Conservation (phyloP, 2,113 vertebrate species). For the Natator depressus region DNA sequence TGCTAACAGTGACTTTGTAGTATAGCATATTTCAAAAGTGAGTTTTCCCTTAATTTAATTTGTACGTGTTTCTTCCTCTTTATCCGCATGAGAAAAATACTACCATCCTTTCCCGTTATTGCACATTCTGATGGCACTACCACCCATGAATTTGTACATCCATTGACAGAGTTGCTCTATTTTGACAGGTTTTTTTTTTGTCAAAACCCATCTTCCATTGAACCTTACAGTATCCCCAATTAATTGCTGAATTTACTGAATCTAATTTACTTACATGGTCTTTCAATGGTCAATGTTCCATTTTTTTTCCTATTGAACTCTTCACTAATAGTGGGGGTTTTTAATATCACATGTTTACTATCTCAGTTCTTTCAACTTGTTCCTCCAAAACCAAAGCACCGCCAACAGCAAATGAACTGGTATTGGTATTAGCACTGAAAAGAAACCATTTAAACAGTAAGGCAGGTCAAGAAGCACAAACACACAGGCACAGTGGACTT, state of each 20-base stretch:
- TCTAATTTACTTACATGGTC: background rate
- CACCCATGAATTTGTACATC: background rate
- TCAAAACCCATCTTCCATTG: background rate
- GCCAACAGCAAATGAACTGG: background rate
- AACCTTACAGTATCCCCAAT: background rate
- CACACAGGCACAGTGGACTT: background rate
- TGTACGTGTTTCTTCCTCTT: background rate
- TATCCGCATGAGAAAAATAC: background rate
- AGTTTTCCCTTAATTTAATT: background rate
- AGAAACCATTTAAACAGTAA: background rate
- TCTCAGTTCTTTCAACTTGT: background rate
- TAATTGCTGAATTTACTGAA: background rate
- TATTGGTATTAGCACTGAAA: background rate
- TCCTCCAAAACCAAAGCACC: background rate
- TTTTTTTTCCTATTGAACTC: background rate
- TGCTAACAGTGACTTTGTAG: conserved; percentile 6
- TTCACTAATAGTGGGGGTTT: background rate
- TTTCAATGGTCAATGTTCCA: background rate
- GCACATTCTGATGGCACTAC: background rate
- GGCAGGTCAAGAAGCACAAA: rapidly evolving
- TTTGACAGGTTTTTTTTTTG: background rate
- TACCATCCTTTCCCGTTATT: background rate
- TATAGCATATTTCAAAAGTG: conserved; percentile 3
- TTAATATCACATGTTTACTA: background rate
- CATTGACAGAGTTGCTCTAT: background rate